Evolutionary conservation across 1,140 invertebrate species (phyloP).

Genomic region (Diploscapter pachys): DNA sequence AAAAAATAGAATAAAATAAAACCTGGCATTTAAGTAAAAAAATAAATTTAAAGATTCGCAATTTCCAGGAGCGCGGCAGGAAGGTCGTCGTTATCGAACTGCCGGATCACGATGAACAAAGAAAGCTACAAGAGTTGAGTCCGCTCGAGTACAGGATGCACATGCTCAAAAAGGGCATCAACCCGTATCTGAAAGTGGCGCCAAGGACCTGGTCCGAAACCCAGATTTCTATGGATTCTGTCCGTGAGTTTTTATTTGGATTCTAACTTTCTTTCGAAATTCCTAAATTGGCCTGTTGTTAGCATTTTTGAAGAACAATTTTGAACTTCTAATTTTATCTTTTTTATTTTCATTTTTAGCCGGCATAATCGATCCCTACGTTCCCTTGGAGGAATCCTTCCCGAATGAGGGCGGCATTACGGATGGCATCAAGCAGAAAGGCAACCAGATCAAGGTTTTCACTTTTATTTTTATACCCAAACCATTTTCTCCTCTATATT

Average conservation of each 20-base stretch:
- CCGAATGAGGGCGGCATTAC: constrained; percentile 16
- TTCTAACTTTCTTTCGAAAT: not conserved
- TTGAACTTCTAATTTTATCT: too few relatives aligned
- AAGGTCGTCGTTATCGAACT: constrained; percentile 47
- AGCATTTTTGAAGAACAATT: not conserved
- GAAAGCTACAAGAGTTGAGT: constrained; percentile 34
- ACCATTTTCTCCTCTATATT: too few relatives aligned
- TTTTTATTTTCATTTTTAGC: constrained; percentile 41
- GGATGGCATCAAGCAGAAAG: constrained; percentile 20
- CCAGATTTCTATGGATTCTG: constrained; percentile 53
- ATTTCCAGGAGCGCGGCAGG: constrained; percentile 47
- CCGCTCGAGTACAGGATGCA: constrained; percentile 46
- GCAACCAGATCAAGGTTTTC: not conserved
- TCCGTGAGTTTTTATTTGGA: constrained; percentile 42
- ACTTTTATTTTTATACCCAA: too few relatives aligned
- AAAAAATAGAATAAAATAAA: too few relatives aligned
- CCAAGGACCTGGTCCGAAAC: constrained; percentile 50
- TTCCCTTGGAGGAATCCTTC: constrained; percentile 43
- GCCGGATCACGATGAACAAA: constrained; percentile 43
- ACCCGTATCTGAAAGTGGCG: constrained; percentile 51
- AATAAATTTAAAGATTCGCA: constrained; percentile 4
- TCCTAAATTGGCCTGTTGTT: not conserved
- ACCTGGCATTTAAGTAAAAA: too few relatives aligned
- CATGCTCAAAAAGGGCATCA: constrained; percentile 51
- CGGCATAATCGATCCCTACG: constrained; percentile 46